Conservation (phyloP, 2,888 invertebrate species). For the Koerneria pararmatus region DNA sequence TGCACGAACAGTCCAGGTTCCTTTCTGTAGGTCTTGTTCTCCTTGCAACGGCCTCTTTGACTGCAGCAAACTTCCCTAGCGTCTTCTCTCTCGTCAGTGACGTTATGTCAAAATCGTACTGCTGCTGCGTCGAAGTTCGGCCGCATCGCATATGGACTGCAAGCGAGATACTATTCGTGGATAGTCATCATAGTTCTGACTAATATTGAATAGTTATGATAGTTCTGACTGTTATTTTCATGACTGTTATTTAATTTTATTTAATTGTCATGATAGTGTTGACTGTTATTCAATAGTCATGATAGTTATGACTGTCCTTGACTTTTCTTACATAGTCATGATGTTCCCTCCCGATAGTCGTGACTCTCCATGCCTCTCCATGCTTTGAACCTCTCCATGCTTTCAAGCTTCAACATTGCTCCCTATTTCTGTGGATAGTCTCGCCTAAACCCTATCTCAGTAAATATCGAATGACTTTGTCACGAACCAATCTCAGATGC, state of each 20-base stretch:
- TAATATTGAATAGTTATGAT: too few relatives aligned
- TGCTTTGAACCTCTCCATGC: not conserved
- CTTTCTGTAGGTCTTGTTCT: too few relatives aligned
- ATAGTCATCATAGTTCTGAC: too few relatives aligned
- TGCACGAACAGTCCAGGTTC: too few relatives aligned
- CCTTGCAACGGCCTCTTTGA: too few relatives aligned
- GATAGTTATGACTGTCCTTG: too few relatives aligned
- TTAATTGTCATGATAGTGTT: not conserved
- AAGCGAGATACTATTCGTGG: not conserved
- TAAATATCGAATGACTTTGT: not conserved
- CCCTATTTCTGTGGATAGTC: not conserved
- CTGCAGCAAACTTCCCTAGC: constrained; percentile 7
- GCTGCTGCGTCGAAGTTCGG: constrained; percentile 74
- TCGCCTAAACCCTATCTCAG: not conserved
- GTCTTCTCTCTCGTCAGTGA: constrained; percentile 22
- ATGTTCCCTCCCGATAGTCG: too few relatives aligned
- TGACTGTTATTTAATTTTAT: not conserved
- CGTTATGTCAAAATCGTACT: constrained; percentile 72
- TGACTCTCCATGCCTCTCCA: too few relatives aligned
- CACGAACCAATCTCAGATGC: constrained; percentile 30
- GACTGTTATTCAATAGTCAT: too few relatives aligned
- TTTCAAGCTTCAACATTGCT: not conserved
- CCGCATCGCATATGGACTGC: constrained; percentile 63
- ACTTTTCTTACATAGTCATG: too few relatives aligned
- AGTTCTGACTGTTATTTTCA: too few relatives aligned